Percentiles rank a stretch among this genome's conserved stretches.
Conservation (phyloP, 37 sponge, comb jelly and placozoan species). For the Diacarnus erythraeanus region DNA sequence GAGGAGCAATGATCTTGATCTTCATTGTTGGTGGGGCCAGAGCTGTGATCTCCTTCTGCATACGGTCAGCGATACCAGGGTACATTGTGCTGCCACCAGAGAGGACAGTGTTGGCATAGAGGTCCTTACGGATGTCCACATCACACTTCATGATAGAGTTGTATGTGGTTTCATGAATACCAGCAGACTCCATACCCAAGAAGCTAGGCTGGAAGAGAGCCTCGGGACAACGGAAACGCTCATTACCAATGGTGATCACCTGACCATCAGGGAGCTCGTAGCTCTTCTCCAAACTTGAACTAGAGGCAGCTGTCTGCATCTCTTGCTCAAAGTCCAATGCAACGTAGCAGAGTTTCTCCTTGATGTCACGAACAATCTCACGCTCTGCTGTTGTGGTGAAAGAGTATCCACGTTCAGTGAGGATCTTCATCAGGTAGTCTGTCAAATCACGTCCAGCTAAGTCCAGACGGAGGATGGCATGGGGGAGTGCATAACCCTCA, state of each 20-base stretch:
- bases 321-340: conserved; percentile 99
- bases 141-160: conserved; percentile 99
- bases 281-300: conserved; percentile 95
- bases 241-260: conserved; percentile 99
- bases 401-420: conserved; percentile 94
- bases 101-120: conserved; percentile 98
- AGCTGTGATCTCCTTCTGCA: conserved; percentile 99
- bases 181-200: conserved; percentile 98
- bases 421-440: conserved; percentile 99
- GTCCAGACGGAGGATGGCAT: conserved; percentile 99
- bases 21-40: conserved; percentile 99
- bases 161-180: conserved; percentile 98
- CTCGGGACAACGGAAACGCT: conserved; percentile 92
- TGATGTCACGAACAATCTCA: conserved; percentile 96
- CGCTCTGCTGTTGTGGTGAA: conserved; percentile 95
- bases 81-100: conserved; percentile 99
- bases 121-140: conserved; percentile 99
- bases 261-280: conserved; percentile 99
- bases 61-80: conserved; percentile 98
- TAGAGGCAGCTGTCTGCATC: conserved; percentile 91
- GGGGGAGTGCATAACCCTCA: conserved; percentile 97
- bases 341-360: conserved; percentile 99
- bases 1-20: conserved; percentile 99
- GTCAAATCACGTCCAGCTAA: conserved; percentile 98
- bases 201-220: conserved; percentile 91